These are phyloP conservation scores for Microchrysa polita DNA, from an alignment of 2,888 invertebrate genomes.

Conservation along the genomic window DNA sequence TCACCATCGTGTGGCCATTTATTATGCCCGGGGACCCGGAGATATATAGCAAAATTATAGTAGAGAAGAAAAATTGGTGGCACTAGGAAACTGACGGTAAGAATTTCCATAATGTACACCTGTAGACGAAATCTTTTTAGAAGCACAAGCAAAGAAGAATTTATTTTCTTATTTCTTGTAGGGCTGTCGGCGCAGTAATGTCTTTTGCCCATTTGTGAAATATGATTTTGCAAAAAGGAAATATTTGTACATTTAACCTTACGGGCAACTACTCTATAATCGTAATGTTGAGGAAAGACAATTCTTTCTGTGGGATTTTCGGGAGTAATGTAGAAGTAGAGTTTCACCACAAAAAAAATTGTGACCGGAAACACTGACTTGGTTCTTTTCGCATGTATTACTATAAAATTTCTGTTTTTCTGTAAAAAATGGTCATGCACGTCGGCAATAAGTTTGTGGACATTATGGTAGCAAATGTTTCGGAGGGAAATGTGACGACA, in stretches of 20 bases:
- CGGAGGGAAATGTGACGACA: no score
- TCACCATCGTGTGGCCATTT: constrained; percentile 43
- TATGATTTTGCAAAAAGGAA: no score
- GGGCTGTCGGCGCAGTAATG: not conserved
- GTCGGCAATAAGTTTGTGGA: not conserved
- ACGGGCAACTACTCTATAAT: no score
- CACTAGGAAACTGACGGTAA: constrained; percentile 40
- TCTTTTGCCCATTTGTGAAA: no score
- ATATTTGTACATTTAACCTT: no score
- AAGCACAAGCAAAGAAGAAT: not conserved
- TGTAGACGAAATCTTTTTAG: constrained; percentile 10
- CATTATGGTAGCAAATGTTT: constrained; percentile 22
- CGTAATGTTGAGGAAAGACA: no score
- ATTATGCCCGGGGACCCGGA: constrained; percentile 40
- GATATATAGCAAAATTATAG: constrained; percentile 41
- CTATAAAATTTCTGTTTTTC: not conserved
- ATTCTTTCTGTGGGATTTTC: no score
- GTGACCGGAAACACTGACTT: not conserved
- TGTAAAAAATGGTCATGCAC: constrained; percentile 17
- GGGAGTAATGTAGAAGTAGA: not conserved
- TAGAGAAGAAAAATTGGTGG: constrained; percentile 37
- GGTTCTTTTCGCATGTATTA: not conserved
- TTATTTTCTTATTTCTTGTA: not conserved
- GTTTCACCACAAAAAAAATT: not conserved
- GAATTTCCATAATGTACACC: constrained; percentile 41